Conservation (phyloP, 2,888 invertebrate species). For the Mythimna vitellina region DNA sequence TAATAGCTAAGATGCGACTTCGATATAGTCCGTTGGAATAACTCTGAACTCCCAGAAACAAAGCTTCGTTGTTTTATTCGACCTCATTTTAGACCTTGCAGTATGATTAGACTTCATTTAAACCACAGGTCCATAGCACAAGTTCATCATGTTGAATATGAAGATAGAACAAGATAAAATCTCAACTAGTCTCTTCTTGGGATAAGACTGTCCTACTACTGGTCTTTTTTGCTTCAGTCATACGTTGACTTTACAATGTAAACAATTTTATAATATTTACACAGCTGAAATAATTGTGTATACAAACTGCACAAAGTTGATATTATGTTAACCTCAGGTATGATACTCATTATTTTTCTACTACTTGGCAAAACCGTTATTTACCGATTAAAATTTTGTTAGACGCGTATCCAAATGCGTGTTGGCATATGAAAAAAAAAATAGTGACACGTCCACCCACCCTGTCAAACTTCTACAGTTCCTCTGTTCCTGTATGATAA, state of each 20-base stretch:
- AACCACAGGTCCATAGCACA: too few species aligned
- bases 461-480: slow-evolving; percentile 84
- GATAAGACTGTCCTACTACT: neutral
- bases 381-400: slow-evolving; percentile 39
- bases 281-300: neutral
- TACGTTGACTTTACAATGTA: neutral
- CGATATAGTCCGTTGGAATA: too few species aligned
- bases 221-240: neutral
- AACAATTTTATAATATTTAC: slow-evolving; percentile 1
- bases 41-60: too few species aligned
- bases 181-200: neutral
- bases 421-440: slow-evolving; percentile 72
- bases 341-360: neutral
- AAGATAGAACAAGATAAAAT: neutral
- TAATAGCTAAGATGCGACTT: too few species aligned
- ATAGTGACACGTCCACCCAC: slow-evolving; percentile 87
- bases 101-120: too few species aligned
- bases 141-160: too few species aligned
- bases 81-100: too few species aligned
- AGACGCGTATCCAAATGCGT: slow-evolving; percentile 59
- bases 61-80: too few species aligned
- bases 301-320: neutral
- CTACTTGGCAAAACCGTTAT: slow-evolving; percentile 52
- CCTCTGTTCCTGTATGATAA: slow-evolving; percentile 76
- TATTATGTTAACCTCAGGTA: neutral